Percentiles rank a stretch among this genome's conserved stretches.
Evolutionary conservation across 1,140 invertebrate genomes (phyloP).

Genomic region (Maconellicoccus hirsutus): DNA sequence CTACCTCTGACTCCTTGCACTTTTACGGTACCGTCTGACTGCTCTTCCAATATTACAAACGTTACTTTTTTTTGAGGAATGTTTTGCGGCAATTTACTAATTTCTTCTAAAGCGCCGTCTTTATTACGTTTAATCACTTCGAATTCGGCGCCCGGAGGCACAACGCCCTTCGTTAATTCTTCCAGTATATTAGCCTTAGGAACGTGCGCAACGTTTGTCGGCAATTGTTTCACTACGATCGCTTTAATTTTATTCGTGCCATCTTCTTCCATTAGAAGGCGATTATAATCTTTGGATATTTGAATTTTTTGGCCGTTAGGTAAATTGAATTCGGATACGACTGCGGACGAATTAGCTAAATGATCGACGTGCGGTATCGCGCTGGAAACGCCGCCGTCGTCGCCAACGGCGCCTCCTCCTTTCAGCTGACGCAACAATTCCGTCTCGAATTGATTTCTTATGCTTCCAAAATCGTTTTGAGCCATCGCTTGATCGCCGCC

Average conservation of each 20-base stretch:
- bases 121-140: constrained; percentile 60
- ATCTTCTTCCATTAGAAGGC: not conserved
- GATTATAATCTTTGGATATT: constrained; percentile 15
- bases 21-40: constrained; percentile 67
- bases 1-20: constrained; percentile 64
- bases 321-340: constrained; percentile 3
- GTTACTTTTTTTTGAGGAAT: constrained; percentile 68
- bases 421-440: not conserved
- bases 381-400: not conserved
- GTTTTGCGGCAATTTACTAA: constrained; percentile 47
- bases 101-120: constrained; percentile 55
- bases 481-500: not conserved
- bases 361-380: not conserved
- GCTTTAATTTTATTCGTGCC: constrained; percentile 5
- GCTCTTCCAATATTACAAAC: constrained; percentile 72
- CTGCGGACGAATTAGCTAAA: not conserved
- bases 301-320: constrained; percentile 5
- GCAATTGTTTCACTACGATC: constrained; percentile 11
- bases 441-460: not conserved
- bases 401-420: not conserved
- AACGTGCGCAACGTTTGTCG: not conserved
- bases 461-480: not conserved
- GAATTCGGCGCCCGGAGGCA: constrained; percentile 62
- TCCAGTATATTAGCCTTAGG: constrained; percentile 40
- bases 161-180: constrained; percentile 58